Evolutionary conservation across 92 coral and sea anemone species (phyloP), one percentile per base, ranked within the genome.

Genomic region (Epizoanthus scotinus): DNA sequence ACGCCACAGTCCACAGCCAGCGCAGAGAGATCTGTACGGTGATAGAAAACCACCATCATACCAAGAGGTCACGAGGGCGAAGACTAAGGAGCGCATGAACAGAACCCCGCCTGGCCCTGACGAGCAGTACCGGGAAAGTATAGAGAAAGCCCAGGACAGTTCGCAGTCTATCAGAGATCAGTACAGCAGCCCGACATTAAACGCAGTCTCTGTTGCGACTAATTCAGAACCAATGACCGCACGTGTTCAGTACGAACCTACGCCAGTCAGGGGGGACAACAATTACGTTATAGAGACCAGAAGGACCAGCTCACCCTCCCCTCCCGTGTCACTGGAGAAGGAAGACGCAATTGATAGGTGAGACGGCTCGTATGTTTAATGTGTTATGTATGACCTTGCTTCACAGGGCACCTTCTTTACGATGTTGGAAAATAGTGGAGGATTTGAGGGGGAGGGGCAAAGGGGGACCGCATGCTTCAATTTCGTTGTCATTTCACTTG

Each of bases 181-280:
- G 22, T 38, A 75, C 20, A 60, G 18, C 52, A 75, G 56, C 22
- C 52, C 52, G 12, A 22, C 24, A 13, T 1, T 21, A 17, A 36
- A 18, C 5, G 54, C 36, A 22, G n/a, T 15, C 21, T 19, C 8
- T 12, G 14, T 5, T 55, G 20, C 65, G 3, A 19, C 17, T 25
- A 44, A 19, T 54, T 59, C 79, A 6, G 29, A 73, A 31, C 79
- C 79, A 17, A 8, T 75, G 14, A 60, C 81, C 53, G 50, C 81
- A 31, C 69, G 81, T 3, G 69, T 75, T 63, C 60, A 75, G 24
- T 60, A 75, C 27, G 81, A 60, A 75, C 68, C 68, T 15, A 28
- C 22, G 6, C 38, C 68, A 57, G 56, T 34, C 61, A 15, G 24
- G 36, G 68, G 29, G 1, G 56, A 58, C 52, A 47, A 47, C 19